Conservation (phyloP, 23 tunicate species). For the Halocynthia aurantium region DNA sequence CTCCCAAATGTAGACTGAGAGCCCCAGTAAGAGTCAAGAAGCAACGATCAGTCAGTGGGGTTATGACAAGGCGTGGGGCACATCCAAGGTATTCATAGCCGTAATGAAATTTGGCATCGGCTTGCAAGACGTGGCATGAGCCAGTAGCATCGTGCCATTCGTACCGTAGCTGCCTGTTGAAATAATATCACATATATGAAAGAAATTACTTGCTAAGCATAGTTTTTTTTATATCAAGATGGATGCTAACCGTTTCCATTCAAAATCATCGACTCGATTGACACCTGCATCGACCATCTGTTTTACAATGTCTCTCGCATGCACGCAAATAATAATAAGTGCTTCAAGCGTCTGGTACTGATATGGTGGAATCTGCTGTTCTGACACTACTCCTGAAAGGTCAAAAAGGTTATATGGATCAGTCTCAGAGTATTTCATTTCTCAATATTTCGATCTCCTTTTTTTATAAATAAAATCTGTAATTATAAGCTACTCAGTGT, state of each 20-base stretch:
- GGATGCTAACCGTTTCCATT: slow-evolving; percentile 74
- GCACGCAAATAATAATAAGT: slow-evolving; percentile 80
- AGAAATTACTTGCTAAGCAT: not conserved
- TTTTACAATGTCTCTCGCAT: slow-evolving; percentile 69
- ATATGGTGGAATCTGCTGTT: slow-evolving; percentile 62
- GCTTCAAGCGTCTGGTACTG: slow-evolving; percentile 89
- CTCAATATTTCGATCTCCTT: not conserved
- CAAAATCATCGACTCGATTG: slow-evolving; percentile 47
- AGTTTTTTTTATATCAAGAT: not conserved
- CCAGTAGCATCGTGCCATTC: slow-evolving; percentile 68
- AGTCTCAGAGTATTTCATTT: not conserved
- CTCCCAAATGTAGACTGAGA: slow-evolving; percentile 86
- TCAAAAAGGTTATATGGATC: not conserved
- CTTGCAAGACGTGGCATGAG: slow-evolving; percentile 75
- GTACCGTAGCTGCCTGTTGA: slow-evolving; percentile 77
- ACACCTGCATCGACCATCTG: slow-evolving; percentile 31
- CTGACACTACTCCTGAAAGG: slow-evolving; percentile 47
- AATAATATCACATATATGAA: not conserved
- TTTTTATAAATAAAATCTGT: too few relatives aligned
- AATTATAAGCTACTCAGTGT: too few relatives aligned
- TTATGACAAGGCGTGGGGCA: slow-evolving; percentile 80
- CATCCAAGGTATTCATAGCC: slow-evolving; percentile 95
- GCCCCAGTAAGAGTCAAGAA: slow-evolving; percentile 92
- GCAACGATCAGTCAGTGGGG: slow-evolving; percentile 95
- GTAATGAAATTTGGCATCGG: slow-evolving; percentile 72